These are phyloP conservation scores for Drosophila mercatorum DNA, from an alignment of 2,888 invertebrate species.

Conservation along the genomic window DNA sequence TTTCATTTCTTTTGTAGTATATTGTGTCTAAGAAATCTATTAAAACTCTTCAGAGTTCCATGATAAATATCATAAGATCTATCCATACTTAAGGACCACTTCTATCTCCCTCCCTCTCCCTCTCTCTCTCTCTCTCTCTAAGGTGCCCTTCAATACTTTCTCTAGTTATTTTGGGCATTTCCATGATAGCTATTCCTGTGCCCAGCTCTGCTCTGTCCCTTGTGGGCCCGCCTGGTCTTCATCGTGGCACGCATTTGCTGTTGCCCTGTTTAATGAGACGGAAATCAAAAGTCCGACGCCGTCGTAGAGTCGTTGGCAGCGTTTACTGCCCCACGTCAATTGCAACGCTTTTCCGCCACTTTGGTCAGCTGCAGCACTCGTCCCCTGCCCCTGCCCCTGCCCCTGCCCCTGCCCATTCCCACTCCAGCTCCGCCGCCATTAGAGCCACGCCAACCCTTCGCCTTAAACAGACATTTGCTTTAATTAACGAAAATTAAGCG, in stretches of 20 bases:
- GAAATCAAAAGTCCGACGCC: constrained; percentile 62
- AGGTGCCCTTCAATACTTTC: background rate
- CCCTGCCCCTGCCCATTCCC: too few relatives aligned
- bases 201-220: background rate
- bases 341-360: constrained; percentile 70
- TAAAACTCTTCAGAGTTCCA: too few relatives aligned
- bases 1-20: too few relatives aligned
- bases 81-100: too few relatives aligned
- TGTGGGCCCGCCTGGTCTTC: constrained; percentile 13
- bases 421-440: too few relatives aligned
- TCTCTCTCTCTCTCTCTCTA: background rate
- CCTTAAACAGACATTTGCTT: constrained; percentile 62
- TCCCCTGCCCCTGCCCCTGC: too few relatives aligned
- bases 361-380: constrained; percentile 35
- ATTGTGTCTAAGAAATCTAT: too few relatives aligned
- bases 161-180: background rate
- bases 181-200: background rate
- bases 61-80: too few relatives aligned
- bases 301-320: background rate
- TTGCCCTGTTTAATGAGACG: constrained; percentile 69
- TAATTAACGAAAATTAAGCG: constrained; percentile 76
- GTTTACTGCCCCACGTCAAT: constrained; percentile 44
- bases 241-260: constrained; percentile 13
- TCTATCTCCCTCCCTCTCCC: background rate
- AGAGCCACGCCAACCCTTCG: background rate